Evolutionary conservation across 2,113 vertebrate genomes (phyloP), one percentile per base, ranked within the genome.

Genomic region (Bagarius yarrelli): DNA sequence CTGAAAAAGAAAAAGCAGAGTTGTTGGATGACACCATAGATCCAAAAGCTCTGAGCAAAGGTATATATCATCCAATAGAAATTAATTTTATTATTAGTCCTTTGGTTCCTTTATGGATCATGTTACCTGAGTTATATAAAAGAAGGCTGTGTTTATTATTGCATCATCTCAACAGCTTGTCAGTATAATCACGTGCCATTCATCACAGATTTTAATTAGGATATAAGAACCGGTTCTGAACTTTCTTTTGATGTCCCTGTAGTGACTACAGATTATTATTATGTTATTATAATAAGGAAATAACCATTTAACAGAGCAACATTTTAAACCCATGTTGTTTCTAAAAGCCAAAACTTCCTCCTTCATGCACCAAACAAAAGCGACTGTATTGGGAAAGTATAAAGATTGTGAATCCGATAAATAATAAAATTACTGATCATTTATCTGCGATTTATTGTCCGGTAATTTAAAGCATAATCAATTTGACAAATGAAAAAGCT

Each of bases 281-380:
- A n/a, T n/a, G n/a, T n/a, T n/a, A n/a, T n/a, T n/a, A n/a, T n/a
- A n/a, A n/a, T n/a, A n/a, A n/a, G n/a, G n/a, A n/a, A 67, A 61
- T 61, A 5, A 44, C 25, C 16, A 8, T 63, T n/a, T 2, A 30
- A 25, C 19, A n/a, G 19, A 78, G 53, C 63, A 4, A 27, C 69
- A 52, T 52, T 72, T 73, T 69, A 61, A 63, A 73, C 69, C 44
- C 56, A 52, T 44, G 1, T 36, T 27, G 69, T 53, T 73, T 27
- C 53, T 19, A 44, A 19, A 21, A 34, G 30, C 53, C 53, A 47
- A 50, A 59, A 30, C 55, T 8, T 14, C 36, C 36, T 47, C 66
- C 36, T 18, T 19, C 40, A 2, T 71, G 14, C 23, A n/a, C 25
- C 63, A 63, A 73, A 61, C 79, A 63, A 81, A 61, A 71, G n/a